A percentile compares a stretch with the other conserved stretches of the same genome.
Conservation (phyloP, 2,888 invertebrate species). For the Dryocosmus kuriphilus region DNA sequence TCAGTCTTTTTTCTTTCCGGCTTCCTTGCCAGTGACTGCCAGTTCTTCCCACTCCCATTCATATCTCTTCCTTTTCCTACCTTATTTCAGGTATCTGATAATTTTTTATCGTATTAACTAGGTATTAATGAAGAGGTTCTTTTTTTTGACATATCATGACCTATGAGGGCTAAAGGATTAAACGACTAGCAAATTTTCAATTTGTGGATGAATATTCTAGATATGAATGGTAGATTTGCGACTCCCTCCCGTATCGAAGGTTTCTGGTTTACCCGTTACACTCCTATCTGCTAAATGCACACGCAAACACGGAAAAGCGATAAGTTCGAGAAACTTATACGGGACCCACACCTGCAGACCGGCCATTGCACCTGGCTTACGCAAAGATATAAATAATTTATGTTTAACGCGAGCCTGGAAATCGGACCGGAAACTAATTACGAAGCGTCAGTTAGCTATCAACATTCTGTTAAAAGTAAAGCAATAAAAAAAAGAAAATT, state of each 20-base stretch:
- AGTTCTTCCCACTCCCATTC: background rate
- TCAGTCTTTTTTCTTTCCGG: background rate
- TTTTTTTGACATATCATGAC: too few species aligned
- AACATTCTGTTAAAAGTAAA: conserved; percentile 13
- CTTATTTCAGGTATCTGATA: too few species aligned
- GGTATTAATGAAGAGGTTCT: too few species aligned
- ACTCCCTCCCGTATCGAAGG: background rate
- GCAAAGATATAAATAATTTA: conserved; percentile 55
- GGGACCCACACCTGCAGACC: conserved; percentile 42
- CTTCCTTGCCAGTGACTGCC: background rate
- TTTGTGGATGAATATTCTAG: background rate
- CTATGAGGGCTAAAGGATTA: too few species aligned
- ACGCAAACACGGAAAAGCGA: conserved; percentile 50
- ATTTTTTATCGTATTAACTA: too few species aligned
- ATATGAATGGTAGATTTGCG: background rate
- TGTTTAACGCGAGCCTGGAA: conserved; percentile 58
- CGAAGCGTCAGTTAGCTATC: conserved; percentile 54
- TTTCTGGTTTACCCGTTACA: conserved; percentile 32
- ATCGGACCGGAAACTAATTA: conserved; percentile 62
- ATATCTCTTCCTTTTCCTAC: background rate
- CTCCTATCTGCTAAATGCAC: conserved; percentile 48
- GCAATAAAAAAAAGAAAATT: background rate
- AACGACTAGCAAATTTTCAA: background rate
- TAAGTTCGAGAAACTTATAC: conserved; percentile 52
- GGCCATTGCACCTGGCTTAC: conserved; percentile 29